Evolutionary conservation across 2,888 invertebrate genomes (phyloP).

Genomic region (Erynnis tages): DNA sequence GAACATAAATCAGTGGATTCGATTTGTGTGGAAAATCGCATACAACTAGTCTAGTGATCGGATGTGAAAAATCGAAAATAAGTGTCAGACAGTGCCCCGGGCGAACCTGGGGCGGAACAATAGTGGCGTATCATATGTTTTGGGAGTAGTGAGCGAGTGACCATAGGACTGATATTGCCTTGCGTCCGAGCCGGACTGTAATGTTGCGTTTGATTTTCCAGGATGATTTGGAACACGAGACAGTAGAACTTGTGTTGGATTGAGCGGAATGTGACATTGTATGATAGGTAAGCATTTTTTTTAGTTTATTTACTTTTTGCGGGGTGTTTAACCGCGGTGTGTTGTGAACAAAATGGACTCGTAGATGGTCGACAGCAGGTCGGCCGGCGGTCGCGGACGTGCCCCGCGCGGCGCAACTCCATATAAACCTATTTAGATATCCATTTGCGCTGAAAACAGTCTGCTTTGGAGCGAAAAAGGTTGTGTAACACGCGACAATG

Average conservation of each 20-base stretch:
- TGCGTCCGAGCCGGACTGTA: conserved; percentile 74
- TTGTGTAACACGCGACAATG: conserved; percentile 68
- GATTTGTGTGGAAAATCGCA: conserved; percentile 64
- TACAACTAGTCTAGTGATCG: conserved; percentile 65
- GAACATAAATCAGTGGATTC: conserved; percentile 77
- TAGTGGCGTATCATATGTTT: conserved; percentile 80
- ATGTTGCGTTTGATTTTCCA: conserved; percentile 76
- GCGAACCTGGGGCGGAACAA: conserved; percentile 58
- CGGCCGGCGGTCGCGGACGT: conserved; percentile 53
- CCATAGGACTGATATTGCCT: conserved; percentile 79
- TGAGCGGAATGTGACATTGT: conserved; percentile 82
- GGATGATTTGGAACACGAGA: conserved; percentile 73
- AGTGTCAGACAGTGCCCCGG: conserved; percentile 56
- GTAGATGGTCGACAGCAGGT: conserved; percentile 60
- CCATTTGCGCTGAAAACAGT: conserved; percentile 37
- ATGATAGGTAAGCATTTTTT: conserved; percentile 75
- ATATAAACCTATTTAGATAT: conserved; percentile 42
- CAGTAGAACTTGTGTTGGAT: conserved; percentile 74
- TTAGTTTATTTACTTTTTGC: conserved; percentile 75
- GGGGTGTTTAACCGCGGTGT: conserved; percentile 53
- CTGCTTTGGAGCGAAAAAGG: conserved; percentile 42
- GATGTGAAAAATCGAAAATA: conserved; percentile 65
- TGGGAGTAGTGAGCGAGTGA: conserved; percentile 75
- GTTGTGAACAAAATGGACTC: conserved; percentile 69
- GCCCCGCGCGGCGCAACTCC: conserved; percentile 44